Evolutionary conservation across 1,140 invertebrate species (phyloP), one percentile per base, ranked within the genome.

Genomic region (Leptonema lineaticorne): DNA sequence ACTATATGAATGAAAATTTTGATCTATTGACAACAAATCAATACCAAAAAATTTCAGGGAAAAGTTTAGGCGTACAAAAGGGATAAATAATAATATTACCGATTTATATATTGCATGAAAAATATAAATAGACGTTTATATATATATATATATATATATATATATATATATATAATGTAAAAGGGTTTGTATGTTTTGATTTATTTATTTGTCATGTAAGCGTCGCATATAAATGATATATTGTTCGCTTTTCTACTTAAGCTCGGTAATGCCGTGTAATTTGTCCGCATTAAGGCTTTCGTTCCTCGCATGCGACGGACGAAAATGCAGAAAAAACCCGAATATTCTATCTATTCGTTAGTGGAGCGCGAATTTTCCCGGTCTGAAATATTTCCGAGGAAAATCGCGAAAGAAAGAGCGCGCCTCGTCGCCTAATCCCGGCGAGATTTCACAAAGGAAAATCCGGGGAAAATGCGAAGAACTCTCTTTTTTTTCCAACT

Each of bases 271-370:
- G 4, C 50, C 24, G n/a, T 14, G 37, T 53, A 53, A 53, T 53
- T 53, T 53, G 50, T 53, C 22, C 50, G 50, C 50, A 53, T 53
- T 53, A 53, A 24, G 27, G 50, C 50, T 20, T 26, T 4, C 2
- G 22, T 1, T 11, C 18, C n/a, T n/a, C 50, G 50, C 11, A 53
- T 53, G 22, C 50, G 37, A 16, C 46, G 9, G 18, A 26, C 2
- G 50, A 53, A 53, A 53, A 53, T 53, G 50, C 50, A 53, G 50
- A 24, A 26, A 26, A 53, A 53, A 26, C 50, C 20, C 11, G 37
- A 41, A 41, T 3, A 41, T 41, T 16, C 37, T n/a, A n/a, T n/a
- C 16, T 14, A 16, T 14, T 3, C 16, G 37, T 14, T 45, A 45
- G 37, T 45, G 37, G 18, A 2, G 8, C 20, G 37, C 50, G 50